Conservation (phyloP, 2,888 invertebrate genomes). For the Cephonodes hylas region DNA sequence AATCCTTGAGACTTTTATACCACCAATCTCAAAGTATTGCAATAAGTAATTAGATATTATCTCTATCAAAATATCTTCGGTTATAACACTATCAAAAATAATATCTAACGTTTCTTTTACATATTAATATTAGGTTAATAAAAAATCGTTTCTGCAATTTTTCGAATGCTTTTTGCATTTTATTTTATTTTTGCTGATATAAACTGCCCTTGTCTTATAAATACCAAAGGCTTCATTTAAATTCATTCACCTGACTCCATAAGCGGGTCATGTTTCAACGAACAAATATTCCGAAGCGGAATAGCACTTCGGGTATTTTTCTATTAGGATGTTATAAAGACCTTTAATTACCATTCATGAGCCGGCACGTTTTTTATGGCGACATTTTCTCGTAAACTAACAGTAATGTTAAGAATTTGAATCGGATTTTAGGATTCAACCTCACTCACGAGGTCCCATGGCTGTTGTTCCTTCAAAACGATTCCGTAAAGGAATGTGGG, state of each 20-base stretch:
- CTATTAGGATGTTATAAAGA: constrained; percentile 12
- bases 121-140: no score
- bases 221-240: neutral
- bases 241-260: constrained; percentile 5
- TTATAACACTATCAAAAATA: neutral
- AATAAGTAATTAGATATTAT: neutral
- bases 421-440: constrained; percentile 14
- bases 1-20: neutral
- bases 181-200: neutral
- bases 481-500: neutral
- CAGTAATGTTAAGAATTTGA: constrained; percentile 15
- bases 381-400: constrained; percentile 14
- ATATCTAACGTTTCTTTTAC: neutral
- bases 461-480: neutral
- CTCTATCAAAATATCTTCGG: neutral
- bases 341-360: constrained; percentile 13
- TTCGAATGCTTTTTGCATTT: neutral
- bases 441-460: neutral
- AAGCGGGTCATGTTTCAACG: constrained; percentile 10
- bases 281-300: neutral
- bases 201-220: neutral
- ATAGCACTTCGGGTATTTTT: neutral
- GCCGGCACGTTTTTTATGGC: constrained; percentile 7
- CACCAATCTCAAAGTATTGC: neutral
- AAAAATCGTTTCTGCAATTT: no score